These are phyloP conservation scores for Rhabdornis inornatus DNA, from an alignment of 2,113 vertebrate species.

Conservation along the genomic window DNA sequence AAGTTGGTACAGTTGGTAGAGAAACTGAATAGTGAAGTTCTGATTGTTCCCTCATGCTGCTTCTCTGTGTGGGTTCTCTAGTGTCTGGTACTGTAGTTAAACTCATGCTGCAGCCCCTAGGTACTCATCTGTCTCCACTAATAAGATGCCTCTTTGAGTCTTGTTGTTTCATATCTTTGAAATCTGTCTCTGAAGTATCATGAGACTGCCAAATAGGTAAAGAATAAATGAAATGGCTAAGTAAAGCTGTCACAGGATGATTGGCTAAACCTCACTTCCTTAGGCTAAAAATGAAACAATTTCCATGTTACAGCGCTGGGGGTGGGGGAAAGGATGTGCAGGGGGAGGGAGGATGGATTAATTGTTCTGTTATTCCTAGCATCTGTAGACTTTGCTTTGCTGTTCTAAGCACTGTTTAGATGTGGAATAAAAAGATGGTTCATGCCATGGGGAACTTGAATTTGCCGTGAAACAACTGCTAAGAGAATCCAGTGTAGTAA, in stretches of 20 bases:
- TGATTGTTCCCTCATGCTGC: background rate
- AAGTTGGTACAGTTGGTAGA: fast-evolving
- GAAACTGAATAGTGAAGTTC: background rate
- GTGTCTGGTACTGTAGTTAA: background rate
- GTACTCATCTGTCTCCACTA: background rate
- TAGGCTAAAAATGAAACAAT: background rate
- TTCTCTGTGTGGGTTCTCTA: background rate
- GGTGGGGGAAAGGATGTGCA: background rate
- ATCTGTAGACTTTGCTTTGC: background rate
- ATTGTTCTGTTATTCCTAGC: background rate
- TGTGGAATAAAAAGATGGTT: background rate
- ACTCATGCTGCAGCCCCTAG: background rate
- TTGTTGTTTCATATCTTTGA: background rate
- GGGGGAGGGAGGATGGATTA: background rate
- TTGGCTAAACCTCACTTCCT: constrained; percentile 1
- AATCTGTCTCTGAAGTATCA: background rate
- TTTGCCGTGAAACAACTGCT: constrained; percentile 5
- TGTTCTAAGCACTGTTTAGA: background rate
- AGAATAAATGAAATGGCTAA: background rate
- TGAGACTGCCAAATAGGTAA: background rate
- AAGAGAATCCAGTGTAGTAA: background rate
- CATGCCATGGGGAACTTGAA: background rate
- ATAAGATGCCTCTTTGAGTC: background rate
- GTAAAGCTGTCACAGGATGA: background rate
- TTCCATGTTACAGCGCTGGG: background rate